Conservation (phyloP, 1,140 invertebrate species). For the Musca vetustissima region DNA sequence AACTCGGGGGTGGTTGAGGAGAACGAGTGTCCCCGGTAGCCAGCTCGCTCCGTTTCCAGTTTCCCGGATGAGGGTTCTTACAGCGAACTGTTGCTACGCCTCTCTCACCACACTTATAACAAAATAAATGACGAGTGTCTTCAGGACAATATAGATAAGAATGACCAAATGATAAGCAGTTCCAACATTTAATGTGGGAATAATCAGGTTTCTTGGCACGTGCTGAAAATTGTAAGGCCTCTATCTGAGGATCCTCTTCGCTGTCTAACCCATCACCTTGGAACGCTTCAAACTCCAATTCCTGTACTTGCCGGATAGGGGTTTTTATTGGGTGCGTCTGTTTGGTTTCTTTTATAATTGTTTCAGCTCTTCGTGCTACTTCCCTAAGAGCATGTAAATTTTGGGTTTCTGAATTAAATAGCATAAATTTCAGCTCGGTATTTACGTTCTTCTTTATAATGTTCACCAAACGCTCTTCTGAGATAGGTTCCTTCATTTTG, state of each 20-base stretch:
- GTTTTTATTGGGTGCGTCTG: too few species aligned
- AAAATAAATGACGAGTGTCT: background rate
- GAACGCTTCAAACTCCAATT: too few species aligned
- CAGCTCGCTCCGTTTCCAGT: background rate
- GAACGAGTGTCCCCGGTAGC: slow-evolving; percentile 9
- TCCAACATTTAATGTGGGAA: background rate
- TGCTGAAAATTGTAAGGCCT: background rate
- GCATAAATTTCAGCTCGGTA: background rate
- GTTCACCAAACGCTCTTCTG: background rate
- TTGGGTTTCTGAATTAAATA: background rate
- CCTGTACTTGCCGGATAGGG: too few species aligned
- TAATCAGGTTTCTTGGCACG: background rate
- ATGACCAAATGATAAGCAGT: background rate
- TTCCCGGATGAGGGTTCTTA: background rate
- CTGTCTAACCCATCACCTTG: too few species aligned
- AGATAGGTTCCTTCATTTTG: background rate
- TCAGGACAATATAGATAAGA: slow-evolving; percentile 9
- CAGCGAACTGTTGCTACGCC: background rate
- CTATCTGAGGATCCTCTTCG: background rate
- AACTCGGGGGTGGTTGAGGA: slow-evolving; percentile 1
- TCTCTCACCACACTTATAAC: background rate
- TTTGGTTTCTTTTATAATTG: background rate
- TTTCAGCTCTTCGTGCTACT: slow-evolving; percentile 8
- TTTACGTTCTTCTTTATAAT: background rate
- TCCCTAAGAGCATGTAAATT: background rate